phyloP scores from a whole-genome alignment of 2,113 vertebrate species.

The Pardalotus punctatus region DNA sequence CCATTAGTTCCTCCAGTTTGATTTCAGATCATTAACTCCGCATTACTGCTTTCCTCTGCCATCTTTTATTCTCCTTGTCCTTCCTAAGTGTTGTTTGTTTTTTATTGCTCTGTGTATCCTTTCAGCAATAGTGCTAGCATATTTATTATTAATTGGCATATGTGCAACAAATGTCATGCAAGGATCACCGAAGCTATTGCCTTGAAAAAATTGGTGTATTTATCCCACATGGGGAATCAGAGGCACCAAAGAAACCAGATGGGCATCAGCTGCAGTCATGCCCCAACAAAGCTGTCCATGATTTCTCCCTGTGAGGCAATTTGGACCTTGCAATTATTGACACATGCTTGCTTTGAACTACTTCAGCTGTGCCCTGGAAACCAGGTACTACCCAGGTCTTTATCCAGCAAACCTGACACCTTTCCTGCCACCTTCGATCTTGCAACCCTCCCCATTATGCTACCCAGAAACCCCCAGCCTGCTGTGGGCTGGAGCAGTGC shows the following conservation, averaged over 20 bases:
- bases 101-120: neutral
- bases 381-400: neutral
- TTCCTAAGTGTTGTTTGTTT: conserved; percentile 17
- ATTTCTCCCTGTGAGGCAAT: neutral
- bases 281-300: fast-evolving
- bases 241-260: neutral
- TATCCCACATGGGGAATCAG: neutral
- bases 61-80: neutral
- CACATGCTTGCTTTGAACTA: neutral
- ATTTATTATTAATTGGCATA: conserved; percentile 53
- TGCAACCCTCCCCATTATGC: neutral
- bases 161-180: conserved; percentile 10
- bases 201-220: conserved; percentile 9
- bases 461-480: neutral
- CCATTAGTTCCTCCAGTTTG: neutral
- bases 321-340: neutral
- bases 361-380: neutral
- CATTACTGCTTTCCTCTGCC: neutral
- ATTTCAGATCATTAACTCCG: neutral
- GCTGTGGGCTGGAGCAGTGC: neutral
- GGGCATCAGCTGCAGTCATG: conserved; percentile 27
- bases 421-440: neutral
- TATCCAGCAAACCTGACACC: neutral
- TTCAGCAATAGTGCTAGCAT: neutral
- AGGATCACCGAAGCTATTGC: neutral